A percentile compares a stretch with the other conserved stretches of the same genome.
Evolutionary conservation across 2,113 vertebrate genomes (phyloP).

Genomic region (Cranoglanis bouderius): DNA sequence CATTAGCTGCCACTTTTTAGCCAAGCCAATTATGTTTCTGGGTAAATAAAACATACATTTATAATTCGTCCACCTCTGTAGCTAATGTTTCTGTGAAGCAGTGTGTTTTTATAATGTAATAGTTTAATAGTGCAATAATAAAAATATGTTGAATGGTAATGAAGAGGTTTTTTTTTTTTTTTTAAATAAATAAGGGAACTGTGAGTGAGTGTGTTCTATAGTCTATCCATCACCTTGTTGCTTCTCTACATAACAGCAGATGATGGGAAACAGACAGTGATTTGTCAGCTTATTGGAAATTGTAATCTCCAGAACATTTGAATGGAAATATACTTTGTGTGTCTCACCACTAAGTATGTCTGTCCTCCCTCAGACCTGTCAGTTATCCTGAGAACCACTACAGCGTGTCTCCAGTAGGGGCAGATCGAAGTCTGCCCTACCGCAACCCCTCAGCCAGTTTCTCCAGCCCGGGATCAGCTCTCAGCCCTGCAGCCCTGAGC

Average conservation of each 20-base stretch:
- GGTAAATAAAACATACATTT: too few species aligned
- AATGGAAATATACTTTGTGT: not conserved
- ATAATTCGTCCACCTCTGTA: too few species aligned
- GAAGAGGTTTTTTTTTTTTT: not conserved
- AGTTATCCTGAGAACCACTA: constrained; percentile 92
- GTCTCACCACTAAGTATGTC: constrained; percentile 1
- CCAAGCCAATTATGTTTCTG: too few species aligned
- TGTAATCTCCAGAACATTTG: not conserved
- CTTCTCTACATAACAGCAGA: not conserved
- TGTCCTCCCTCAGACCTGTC: constrained; percentile 77
- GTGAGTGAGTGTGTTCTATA: not conserved
- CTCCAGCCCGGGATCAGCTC: constrained; percentile 71
- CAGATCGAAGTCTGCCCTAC: constrained; percentile 79
- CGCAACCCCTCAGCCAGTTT: constrained; percentile 90
- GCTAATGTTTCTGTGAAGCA: too few species aligned
- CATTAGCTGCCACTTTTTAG: too few species aligned
- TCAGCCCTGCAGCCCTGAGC: constrained; percentile 62
- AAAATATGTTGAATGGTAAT: not conserved
- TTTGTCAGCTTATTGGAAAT: not conserved
- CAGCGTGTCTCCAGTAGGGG: constrained; percentile 73
- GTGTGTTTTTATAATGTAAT: too few species aligned
- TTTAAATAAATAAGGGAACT: not conserved
- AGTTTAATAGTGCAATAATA: too few species aligned
- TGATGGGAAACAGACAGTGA: constrained; percentile 5
- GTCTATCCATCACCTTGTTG: not conserved